Base-by-base conservation (phyloP, 2,113 vertebrate genomes). In the Donacobius atricapilla region DNA sequence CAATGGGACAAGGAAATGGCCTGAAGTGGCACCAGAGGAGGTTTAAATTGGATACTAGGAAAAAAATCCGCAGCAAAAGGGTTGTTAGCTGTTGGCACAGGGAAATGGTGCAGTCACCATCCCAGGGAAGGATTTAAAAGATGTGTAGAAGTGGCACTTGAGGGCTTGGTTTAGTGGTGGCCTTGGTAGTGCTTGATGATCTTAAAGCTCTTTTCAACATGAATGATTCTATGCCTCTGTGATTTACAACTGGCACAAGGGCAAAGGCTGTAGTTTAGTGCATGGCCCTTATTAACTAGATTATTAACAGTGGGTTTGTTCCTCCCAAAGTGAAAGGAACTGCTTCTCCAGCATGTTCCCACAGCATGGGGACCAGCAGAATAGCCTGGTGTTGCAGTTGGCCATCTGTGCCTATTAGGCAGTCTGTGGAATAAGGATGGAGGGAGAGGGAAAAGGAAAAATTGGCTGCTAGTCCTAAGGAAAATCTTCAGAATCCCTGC, bases 361-460 rank as follows among this genome's bases (percentile, higher is more conserved):
- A 0, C 1, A 57, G 37, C 2, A 2, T 1, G 17, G 22, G 16
- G 7, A 15, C 15, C 50, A 42, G 50, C n/a, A 66, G 76, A 37
- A 69, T 15, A 83, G 21, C 27, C 19, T 40, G 23, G 12, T 8
- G 11, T 10, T 40, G 31, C 28, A 5, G 10, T 0, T 57, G 40
- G 42, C 10, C 12, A 2, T 1, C 6, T 1, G 1, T 16, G 11
- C 6, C 42, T 9, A 2, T 31, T 24, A 44, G 35, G 9, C 18
- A 6, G 2, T 9, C 11, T 5, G 18, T 28, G 50, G 48, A 47
- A n/a, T 6, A 23, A 61, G 33, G 25, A 11, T 0, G 1, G 19
- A 5, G 39, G 9, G 2, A 31, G 6, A 5, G 7, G n/a, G 19
- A 68, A 17, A 58, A n/a, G 10, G 47, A 51, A 39, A 39, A 40